phyloP scores from a whole-genome alignment of 1,140 invertebrate species.

The Dendroctonus ponderosae region DNA sequence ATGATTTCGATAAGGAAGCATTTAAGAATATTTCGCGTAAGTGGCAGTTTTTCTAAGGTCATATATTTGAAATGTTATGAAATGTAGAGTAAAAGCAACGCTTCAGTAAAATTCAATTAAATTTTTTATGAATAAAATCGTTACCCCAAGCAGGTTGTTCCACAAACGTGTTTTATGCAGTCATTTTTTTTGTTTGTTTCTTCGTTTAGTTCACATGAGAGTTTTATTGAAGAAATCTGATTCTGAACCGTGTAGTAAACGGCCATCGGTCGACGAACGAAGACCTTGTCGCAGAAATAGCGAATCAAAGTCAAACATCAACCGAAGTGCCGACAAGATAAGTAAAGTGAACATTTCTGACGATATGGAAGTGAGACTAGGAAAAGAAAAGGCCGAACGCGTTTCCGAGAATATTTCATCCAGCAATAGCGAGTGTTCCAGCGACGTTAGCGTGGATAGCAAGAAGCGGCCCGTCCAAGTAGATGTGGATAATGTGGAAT shows the following conservation, averaged over 20 bases:
- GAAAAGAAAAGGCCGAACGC: slow-evolving; percentile 31
- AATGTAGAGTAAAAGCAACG: too few species aligned
- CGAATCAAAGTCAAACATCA: slow-evolving; percentile 35
- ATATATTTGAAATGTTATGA: too few species aligned
- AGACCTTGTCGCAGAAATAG: slow-evolving; percentile 33
- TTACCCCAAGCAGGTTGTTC: neutral
- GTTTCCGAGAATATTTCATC: slow-evolving; percentile 30
- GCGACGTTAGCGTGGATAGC: slow-evolving; percentile 29
- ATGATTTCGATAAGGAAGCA: neutral
- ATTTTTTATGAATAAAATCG: too few species aligned
- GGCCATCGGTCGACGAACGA: slow-evolving; percentile 3
- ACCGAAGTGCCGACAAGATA: slow-evolving; percentile 42
- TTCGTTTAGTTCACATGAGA: too few species aligned
- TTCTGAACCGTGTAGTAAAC: slow-evolving; percentile 14
- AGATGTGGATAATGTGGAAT: slow-evolving; percentile 37
- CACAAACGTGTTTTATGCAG: neutral
- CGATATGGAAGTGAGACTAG: slow-evolving; percentile 39
- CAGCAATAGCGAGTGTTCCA: slow-evolving; percentile 32
- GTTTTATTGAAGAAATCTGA: neutral
- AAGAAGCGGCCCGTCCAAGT: slow-evolving; percentile 40
- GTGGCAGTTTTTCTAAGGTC: neutral
- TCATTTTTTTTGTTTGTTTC: too few species aligned
- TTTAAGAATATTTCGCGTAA: neutral
- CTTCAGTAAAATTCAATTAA: too few species aligned
- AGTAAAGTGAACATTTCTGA: slow-evolving; percentile 37